Conservation (phyloP, 2,797 vertebrate genomes). For the Adelosebastes latens region DNA sequence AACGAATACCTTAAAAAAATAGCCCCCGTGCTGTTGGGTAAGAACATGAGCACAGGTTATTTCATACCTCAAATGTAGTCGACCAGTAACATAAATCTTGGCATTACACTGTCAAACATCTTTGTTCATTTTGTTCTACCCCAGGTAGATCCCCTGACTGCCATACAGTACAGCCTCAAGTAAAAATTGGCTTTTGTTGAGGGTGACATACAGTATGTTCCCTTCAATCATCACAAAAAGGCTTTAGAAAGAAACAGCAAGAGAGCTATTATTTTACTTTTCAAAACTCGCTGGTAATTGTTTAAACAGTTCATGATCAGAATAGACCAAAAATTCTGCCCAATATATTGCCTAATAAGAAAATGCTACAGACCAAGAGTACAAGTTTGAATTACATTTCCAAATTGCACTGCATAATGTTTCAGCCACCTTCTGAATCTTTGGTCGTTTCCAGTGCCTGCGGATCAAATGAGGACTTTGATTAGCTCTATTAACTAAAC, state of each 20-base stretch:
- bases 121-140: not conserved
- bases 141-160: conserved; percentile 13
- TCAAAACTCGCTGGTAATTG: not conserved
- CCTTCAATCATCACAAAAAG: conserved; percentile 30
- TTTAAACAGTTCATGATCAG: conserved; percentile 10
- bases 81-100: conserved; percentile 8
- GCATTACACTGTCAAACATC: not conserved
- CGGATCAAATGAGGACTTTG: conserved; percentile 8
- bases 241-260: conserved; percentile 24
- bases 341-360: not conserved
- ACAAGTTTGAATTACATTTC: not conserved
- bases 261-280: not conserved
- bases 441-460: not conserved
- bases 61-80: conserved; percentile 12
- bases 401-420: not conserved
- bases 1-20: not conserved
- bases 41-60: conserved; percentile 7
- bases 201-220: not conserved
- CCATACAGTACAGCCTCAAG: conserved; percentile 27
- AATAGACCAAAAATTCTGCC: not conserved
- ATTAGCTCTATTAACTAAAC: conserved; percentile 43
- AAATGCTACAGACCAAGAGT: not conserved
- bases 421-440: not conserved
- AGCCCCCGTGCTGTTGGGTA: not conserved
- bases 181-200: conserved; percentile 29